Conservation (phyloP, 2,888 invertebrate species). For the Physocephala rufipes region DNA sequence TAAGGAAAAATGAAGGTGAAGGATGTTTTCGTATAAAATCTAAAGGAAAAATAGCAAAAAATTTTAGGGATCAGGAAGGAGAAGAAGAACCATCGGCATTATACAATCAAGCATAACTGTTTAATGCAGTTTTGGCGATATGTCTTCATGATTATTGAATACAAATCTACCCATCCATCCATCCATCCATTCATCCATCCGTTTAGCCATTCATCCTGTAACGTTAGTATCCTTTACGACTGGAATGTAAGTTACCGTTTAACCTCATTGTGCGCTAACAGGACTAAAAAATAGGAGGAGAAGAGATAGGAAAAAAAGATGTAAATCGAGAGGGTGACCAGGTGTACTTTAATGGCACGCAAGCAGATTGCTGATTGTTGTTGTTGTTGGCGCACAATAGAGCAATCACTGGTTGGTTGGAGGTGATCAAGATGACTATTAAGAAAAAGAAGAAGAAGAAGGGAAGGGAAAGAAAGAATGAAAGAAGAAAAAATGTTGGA, state of each 20-base stretch:
- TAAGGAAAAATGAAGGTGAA: too few relatives aligned
- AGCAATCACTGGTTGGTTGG: too few relatives aligned
- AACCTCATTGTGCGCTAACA: too few relatives aligned
- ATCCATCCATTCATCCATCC: too few relatives aligned
- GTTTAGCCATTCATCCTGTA: conserved; percentile 12
- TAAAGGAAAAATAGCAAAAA: conserved; percentile 14
- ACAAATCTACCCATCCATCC: too few relatives aligned
- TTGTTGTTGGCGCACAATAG: too few relatives aligned
- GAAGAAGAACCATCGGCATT: neutral
- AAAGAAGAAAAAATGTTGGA: neutral
- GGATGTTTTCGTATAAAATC: conserved; percentile 35
- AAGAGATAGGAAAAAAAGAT: neutral
- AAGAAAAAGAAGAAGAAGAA: conserved; percentile 2
- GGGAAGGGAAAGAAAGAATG: neutral
- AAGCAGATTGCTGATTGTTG: neutral
- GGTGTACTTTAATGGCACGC: conserved; percentile 29
- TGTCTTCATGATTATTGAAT: too few relatives aligned
- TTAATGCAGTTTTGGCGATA: conserved; percentile 14
- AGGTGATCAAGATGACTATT: too few relatives aligned
- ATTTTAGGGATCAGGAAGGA: neutral
- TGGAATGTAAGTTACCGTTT: conserved; percentile 9
- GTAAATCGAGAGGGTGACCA: conserved; percentile 35
- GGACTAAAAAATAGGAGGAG: conserved; percentile 1
- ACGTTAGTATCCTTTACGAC: conserved; percentile 24
- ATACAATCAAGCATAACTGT: conserved; percentile 6